Base-by-base conservation (phyloP, 2,888 invertebrate species). In the Cheilosia variabilis region DNA sequence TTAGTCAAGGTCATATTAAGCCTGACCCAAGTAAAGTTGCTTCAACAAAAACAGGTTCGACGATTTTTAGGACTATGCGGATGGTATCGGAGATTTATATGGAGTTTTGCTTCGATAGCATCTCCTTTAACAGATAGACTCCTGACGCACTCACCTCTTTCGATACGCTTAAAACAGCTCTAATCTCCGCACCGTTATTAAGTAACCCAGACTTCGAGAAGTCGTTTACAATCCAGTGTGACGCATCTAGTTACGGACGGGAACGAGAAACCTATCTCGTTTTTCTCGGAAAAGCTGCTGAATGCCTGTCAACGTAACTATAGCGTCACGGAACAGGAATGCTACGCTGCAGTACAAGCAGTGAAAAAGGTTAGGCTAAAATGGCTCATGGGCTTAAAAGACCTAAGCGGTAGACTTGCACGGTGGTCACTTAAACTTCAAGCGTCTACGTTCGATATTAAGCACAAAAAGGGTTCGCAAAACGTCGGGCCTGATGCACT, bases 81-180 rank as follows among this genome's bases (percentile, higher is more conserved):
- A 4, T 62, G 43, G 45, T 62, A 45, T 10, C 19, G 60, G 45
- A 62, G 60, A 17, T 62, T 62, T 9, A 27, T 62, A 2, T 2
- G 47, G 19, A 17, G 22, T 10, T 47, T 47, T 19, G 19, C 47
- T 19, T 19, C 47, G 3, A 47, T 47, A 19, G 47, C 47, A 7
- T 17, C n/a, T 9, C 47, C 47, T 9, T 10, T 19, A 9, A 47
- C 47, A 2, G 47, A 47, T 19, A 47, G 19, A 19, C 47, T 19
- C 19, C 47, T 19, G 47, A 43, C n/a, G 43, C 43, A 4, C 4
- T 27, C 4, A 5, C 27, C 27, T 27, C 27, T 5, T 27, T 27
- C 5, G 5, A 27, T 5, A 5, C 27, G 5, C 5, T 27, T 4
- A 4, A 27, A 27, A 27, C 4, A 5, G 27, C 27, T 27, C 5